phyloP scores from a whole-genome alignment of 2,113 vertebrate species.

The Quiscalus mexicanus region DNA sequence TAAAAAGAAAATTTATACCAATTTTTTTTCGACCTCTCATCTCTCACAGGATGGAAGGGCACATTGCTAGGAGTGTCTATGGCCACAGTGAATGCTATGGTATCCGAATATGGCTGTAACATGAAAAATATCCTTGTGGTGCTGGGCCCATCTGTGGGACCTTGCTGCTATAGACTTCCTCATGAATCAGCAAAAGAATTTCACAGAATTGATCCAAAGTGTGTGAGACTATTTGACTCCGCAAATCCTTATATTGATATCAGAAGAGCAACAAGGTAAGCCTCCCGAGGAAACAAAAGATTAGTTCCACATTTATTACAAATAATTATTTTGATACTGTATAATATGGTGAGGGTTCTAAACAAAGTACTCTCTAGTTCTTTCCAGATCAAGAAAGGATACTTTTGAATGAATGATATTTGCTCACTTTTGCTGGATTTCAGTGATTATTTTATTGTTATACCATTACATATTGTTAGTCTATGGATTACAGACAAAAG shows the following conservation, averaged over 20 bases:
- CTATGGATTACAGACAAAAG: background rate
- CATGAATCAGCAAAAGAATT: conserved; percentile 79
- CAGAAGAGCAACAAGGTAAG: conserved; percentile 88
- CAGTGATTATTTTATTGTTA: background rate
- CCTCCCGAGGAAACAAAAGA: background rate
- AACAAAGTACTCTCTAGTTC: background rate
- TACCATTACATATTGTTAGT: background rate
- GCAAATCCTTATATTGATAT: conserved; percentile 82
- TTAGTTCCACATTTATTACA: background rate
- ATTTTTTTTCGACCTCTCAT: background rate
- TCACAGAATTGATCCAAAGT: conserved; percentile 80
- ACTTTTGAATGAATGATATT: background rate
- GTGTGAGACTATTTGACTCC: conserved; percentile 78
- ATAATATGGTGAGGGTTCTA: background rate
- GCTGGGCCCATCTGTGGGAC: conserved; percentile 88
- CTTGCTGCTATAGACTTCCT: conserved; percentile 88
- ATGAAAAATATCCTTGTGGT: conserved; percentile 82
- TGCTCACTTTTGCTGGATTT: background rate
- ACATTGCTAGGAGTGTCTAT: conserved; percentile 88
- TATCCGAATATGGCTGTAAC: conserved; percentile 79
- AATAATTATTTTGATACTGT: background rate
- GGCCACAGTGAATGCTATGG: conserved; percentile 88
- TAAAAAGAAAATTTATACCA: background rate
- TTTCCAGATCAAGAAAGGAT: background rate
- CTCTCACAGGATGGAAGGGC: conserved; percentile 87